Evolutionary conservation across 2,797 vertebrate genomes (phyloP).

Genomic region (Rhinoraja longicauda): DNA sequence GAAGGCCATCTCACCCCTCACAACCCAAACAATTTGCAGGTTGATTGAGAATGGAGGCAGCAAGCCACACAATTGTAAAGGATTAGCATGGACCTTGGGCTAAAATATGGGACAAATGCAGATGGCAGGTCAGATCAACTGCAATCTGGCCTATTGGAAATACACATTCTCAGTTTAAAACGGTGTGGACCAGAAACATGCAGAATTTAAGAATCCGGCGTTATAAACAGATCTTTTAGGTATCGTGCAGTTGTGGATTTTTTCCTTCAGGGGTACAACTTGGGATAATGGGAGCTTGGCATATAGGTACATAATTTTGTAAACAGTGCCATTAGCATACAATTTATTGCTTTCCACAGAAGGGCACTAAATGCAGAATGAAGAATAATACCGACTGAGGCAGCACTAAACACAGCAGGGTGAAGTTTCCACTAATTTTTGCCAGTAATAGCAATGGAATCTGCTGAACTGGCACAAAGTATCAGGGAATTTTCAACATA

Average conservation of each 20-base stretch:
- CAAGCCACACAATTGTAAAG: too few relatives aligned
- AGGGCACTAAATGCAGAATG: neutral
- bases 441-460: neutral
- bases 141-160: neutral
- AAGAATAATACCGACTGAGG: neutral
- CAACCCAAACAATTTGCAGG: too few relatives aligned
- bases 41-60: too few relatives aligned
- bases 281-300: neutral
- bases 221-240: neutral
- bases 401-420: neutral
- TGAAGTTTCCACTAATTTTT: too few relatives aligned
- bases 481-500: neutral
- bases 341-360: neutral
- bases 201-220: neutral
- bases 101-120: too few relatives aligned
- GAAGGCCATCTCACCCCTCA: too few relatives aligned
- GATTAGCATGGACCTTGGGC: too few relatives aligned
- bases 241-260: neutral
- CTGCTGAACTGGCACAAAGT: neutral
- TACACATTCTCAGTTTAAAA: neutral
- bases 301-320: neutral
- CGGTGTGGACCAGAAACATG: neutral
- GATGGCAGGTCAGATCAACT: too few relatives aligned
- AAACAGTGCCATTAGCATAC: neutral
- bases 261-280: neutral